These are phyloP conservation scores for Triplophysa bombifrons DNA, from an alignment of 2,797 vertebrate genomes.

Conservation along the genomic window DNA sequence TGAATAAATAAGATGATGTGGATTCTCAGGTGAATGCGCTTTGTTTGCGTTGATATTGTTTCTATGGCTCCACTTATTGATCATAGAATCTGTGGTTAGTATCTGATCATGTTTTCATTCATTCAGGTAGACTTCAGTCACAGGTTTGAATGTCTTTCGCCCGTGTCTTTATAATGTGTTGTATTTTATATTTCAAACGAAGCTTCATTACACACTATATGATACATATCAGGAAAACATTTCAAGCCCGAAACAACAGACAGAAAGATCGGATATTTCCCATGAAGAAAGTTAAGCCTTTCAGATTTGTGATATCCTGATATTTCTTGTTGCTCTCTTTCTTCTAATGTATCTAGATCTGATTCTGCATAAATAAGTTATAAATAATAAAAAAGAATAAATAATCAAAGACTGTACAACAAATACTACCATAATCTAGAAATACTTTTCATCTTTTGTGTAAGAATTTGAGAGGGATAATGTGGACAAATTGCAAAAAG, in stretches of 20 bases:
- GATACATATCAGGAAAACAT: slow-evolving; percentile 5
- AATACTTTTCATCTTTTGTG: background rate
- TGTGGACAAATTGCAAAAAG: no score
- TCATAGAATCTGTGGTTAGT: background rate
- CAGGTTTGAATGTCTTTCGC: background rate
- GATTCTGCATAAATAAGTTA: background rate
- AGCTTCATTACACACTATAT: background rate
- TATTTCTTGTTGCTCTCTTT: background rate
- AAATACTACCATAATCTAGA: background rate
- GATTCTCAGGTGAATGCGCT: background rate
- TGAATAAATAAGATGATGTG: slow-evolving; percentile 17
- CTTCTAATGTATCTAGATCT: background rate
- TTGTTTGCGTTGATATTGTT: background rate
- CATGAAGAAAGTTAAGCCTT: no score
- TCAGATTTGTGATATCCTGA: no score
- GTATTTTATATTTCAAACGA: background rate
- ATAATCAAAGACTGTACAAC: background rate
- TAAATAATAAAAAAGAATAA: no score
- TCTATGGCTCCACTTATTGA: slow-evolving; percentile 12
- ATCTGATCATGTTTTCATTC: background rate
- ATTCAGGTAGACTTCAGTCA: background rate
- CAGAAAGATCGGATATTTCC: no score
- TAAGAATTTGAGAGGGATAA: no score
- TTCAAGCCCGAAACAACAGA: background rate
- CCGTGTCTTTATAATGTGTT: background rate